These are phyloP conservation scores for Eupithecia exiguata DNA, from an alignment of 2,888 invertebrate species.

Conservation along the genomic window DNA sequence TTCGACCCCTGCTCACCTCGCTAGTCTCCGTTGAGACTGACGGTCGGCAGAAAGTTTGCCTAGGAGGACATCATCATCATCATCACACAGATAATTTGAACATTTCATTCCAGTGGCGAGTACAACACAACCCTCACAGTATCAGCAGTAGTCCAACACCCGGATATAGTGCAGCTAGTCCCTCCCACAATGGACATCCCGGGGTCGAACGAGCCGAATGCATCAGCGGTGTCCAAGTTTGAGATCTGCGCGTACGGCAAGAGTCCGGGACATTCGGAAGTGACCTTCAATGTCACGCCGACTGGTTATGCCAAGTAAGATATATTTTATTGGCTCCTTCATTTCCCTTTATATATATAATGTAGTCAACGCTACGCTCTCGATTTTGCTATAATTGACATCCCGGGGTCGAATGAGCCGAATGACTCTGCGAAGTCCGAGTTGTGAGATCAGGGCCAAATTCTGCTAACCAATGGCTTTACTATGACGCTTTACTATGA, in stretches of 20 bases:
- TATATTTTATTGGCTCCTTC: neutral
- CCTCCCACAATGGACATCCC: constrained; percentile 77
- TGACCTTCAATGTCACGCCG: constrained; percentile 85
- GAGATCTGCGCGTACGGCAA: constrained; percentile 84
- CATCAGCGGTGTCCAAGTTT: constrained; percentile 67
- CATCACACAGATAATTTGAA: neutral
- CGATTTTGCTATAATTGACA: no score
- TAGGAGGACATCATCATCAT: no score
- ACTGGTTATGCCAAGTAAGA: constrained; percentile 77
- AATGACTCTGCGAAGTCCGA: no score
- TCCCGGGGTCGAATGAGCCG: no score
- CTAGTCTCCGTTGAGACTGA: no score
- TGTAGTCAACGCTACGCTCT: no score
- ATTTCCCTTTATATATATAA: constrained; percentile 7
- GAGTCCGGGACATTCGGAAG: constrained; percentile 87
- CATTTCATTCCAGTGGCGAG: constrained; percentile 69
- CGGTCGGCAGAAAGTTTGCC: no score
- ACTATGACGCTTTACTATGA: no score
- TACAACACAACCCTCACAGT: constrained; percentile 75
- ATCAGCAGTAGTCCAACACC: constrained; percentile 85
- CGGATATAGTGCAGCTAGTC: constrained; percentile 84
- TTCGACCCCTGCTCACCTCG: no score
- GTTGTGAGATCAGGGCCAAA: no score
- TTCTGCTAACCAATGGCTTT: no score
- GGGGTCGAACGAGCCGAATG: constrained; percentile 61